Conservation (phyloP, 1,140 invertebrate genomes). For the Drosophila nannoptera region DNA sequence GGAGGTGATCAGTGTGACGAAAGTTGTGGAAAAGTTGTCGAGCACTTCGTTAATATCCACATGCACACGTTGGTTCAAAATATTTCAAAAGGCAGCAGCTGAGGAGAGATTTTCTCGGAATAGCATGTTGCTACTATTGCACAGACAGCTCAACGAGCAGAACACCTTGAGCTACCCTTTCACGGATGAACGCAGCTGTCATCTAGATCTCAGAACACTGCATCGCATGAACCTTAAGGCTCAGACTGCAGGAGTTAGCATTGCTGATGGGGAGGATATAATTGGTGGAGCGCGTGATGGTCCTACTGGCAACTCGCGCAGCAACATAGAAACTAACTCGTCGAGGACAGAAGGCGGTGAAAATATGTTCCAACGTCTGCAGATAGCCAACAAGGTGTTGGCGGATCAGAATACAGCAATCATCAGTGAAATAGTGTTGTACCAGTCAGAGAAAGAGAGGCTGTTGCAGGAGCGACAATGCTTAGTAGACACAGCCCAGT, state of each 20-base stretch:
- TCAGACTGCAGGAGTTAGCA: not conserved
- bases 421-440: conserved; percentile 3
- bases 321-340: not conserved
- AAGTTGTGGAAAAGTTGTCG: conserved; percentile 28
- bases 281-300: not conserved
- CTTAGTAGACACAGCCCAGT: not conserved
- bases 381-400: conserved; percentile 16
- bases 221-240: conserved; percentile 17
- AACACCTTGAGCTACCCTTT: conserved; percentile 50
- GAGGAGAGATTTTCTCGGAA: conserved; percentile 60
- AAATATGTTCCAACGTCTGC: not conserved
- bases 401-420: conserved; percentile 25
- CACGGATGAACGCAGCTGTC: conserved; percentile 40
- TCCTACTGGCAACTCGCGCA: not conserved
- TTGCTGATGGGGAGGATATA: not conserved
- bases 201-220: conserved; percentile 38
- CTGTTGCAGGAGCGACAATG: not conserved
- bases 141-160: conserved; percentile 56
- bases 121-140: conserved; percentile 54
- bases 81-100: conserved; percentile 31
- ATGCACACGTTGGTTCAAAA: conserved; percentile 62
- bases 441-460: conserved; percentile 5
- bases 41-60: conserved; percentile 19
- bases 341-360: not conserved
- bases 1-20: conserved; percentile 41